These are phyloP conservation scores for Phocides pigmalion DNA, from an alignment of 1,140 invertebrate species.

Conservation along the genomic window DNA sequence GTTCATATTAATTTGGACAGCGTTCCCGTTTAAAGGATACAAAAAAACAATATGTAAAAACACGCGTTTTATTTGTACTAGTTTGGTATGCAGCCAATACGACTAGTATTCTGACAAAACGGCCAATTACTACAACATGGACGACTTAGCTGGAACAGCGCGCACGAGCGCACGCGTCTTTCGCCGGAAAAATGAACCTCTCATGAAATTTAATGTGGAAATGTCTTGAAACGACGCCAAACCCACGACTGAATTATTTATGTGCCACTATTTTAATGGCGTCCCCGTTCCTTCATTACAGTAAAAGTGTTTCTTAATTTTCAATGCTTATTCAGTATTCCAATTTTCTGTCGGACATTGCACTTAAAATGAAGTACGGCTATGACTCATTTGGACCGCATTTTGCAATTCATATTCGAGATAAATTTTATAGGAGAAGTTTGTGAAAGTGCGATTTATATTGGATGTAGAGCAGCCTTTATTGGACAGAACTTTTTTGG, in stretches of 20 bases:
- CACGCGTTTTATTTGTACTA: conserved; percentile 3
- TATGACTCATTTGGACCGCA: conserved; percentile 32
- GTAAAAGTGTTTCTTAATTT: conserved; percentile 78
- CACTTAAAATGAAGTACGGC: conserved; percentile 49
- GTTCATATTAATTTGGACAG: no score
- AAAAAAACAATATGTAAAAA: not conserved
- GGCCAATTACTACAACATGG: conserved; percentile 52
- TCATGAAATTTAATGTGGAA: conserved; percentile 83
- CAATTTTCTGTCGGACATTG: conserved; percentile 40
- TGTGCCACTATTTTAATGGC: conserved; percentile 80
- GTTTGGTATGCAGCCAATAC: conserved; percentile 39
- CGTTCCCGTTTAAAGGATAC: no score
- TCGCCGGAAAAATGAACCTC: conserved; percentile 77
- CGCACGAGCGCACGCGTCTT: conserved; percentile 52
- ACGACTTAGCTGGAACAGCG: conserved; percentile 34
- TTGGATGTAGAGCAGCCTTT: not conserved
- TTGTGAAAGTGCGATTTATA: conserved; percentile 14
- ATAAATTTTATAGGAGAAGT: conserved; percentile 20
- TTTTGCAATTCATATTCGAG: conserved; percentile 24
- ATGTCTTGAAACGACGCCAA: conserved; percentile 82
- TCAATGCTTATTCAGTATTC: conserved; percentile 56
- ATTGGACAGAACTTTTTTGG: conserved; percentile 12
- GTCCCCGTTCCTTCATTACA: conserved; percentile 74
- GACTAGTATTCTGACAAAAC: conserved; percentile 49
- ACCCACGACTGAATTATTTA: conserved; percentile 80